Conservation (phyloP, 2,797 vertebrate genomes). For the Lithobates sylvaticus region DNA sequence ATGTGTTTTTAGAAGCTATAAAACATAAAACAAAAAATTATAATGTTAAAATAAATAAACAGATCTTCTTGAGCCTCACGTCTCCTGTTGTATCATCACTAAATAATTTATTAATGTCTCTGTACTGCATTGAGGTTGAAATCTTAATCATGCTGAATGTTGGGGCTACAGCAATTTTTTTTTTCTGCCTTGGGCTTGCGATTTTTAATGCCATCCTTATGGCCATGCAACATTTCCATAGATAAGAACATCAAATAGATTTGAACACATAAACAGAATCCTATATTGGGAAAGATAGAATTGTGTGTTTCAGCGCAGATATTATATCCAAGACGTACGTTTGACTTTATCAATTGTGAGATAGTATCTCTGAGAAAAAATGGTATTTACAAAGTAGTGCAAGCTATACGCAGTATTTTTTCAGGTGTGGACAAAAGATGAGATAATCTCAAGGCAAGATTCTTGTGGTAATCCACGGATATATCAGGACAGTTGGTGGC, state of each 20-base stretch:
- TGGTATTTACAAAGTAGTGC: not conserved
- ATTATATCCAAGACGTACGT: not conserved
- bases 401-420: not conserved
- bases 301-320: not conserved
- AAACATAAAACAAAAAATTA: not conserved
- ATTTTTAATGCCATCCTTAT: not conserved
- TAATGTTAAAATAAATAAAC: not conserved
- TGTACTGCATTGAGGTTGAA: not conserved
- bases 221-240: not conserved
- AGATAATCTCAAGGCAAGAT: not conserved
- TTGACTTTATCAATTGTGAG: not conserved
- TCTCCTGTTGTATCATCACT: not conserved
- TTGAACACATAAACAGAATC: not conserved
- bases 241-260: constrained; percentile 15
- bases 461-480: not conserved
- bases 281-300: not conserved
- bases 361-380: not conserved
- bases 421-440: not conserved
- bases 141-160: constrained; percentile 9
- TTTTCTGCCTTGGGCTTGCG: not conserved
- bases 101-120: not conserved
- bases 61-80: not conserved
- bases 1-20: no score
- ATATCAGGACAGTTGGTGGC: not conserved
- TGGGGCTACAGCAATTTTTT: not conserved